A percentile compares a stretch with the other conserved stretches of the same genome.
These are phyloP conservation scores for Rhopalosiphum padi DNA, from an alignment of 1,140 invertebrate species.

Conservation along the genomic window DNA sequence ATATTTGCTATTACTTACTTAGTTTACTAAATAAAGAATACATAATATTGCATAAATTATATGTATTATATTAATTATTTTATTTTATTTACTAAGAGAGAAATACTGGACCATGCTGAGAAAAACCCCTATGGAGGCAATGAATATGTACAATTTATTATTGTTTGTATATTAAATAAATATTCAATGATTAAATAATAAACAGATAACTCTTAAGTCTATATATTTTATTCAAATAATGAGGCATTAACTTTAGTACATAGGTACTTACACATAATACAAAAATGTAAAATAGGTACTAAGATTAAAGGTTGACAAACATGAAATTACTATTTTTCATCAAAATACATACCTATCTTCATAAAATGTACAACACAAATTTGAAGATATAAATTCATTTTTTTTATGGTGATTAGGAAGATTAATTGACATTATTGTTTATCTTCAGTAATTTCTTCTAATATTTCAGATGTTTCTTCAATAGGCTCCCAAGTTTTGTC, in stretches of 20 bases:
- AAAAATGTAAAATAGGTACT: not conserved
- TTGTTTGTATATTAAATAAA: not conserved
- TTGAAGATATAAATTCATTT: not conserved
- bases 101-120: not conserved
- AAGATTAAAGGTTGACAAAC: not conserved
- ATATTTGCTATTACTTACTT: not conserved
- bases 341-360: not conserved
- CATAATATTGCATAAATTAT: not conserved
- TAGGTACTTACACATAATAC: not conserved
- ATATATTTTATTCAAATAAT: not conserved
- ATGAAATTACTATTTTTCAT: not conserved
- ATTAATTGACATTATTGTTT: not conserved
- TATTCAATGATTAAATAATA: not conserved
- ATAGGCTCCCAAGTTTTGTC: constrained; percentile 46
- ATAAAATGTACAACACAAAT: not conserved
- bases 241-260: not conserved
- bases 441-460: constrained; percentile 33
- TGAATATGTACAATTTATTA: not conserved
- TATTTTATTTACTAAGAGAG: not conserved
- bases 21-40: not conserved
- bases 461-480: constrained; percentile 45
- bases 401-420: not conserved
- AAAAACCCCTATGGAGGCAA: not conserved
- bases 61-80: not conserved
- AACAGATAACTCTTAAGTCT: not conserved